phyloP scores from a whole-genome alignment of 2,888 invertebrate genomes.

The Drosophila pseudotakahashii region DNA sequence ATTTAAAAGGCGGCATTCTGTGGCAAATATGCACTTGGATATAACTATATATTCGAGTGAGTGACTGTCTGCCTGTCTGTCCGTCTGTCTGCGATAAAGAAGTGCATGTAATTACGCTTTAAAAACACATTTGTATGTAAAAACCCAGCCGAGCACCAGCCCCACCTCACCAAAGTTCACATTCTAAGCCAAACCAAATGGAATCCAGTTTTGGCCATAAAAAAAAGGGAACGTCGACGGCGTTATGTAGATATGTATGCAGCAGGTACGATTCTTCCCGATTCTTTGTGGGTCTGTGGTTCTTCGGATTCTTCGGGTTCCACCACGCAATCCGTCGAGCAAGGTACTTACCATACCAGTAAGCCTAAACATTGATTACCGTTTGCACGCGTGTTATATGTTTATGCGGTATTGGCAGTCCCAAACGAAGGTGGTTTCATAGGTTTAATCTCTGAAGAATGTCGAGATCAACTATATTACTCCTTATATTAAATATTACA shows the following conservation, averaged over 20 bases:
- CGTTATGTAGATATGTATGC: conserved; percentile 39
- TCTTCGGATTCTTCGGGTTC: conserved; percentile 48
- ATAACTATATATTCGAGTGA: conserved; percentile 16
- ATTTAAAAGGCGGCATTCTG: conserved; percentile 73
- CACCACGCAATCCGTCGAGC: conserved; percentile 26
- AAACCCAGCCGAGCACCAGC: conserved; percentile 38
- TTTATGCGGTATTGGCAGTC: conserved; percentile 10
- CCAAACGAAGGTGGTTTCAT: conserved; percentile 9
- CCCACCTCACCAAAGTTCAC: conserved; percentile 52
- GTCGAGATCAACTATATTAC: not conserved
- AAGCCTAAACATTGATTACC: conserved; percentile 73
- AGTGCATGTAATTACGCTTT: conserved; percentile 77
- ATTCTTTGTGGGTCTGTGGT: conserved; percentile 62
- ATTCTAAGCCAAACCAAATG: conserved; percentile 73
- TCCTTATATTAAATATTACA: not conserved
- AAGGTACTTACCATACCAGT: conserved; percentile 19
- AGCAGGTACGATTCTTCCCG: conserved; percentile 48
- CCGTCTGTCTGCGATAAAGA: conserved; percentile 57
- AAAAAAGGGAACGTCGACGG: conserved; percentile 69
- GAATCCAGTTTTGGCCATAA: conserved; percentile 78
- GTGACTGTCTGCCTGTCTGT: conserved; percentile 21
- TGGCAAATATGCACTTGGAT: conserved; percentile 42
- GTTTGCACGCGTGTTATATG: conserved; percentile 61
- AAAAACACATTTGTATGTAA: conserved; percentile 72
- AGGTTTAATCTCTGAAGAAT: not conserved